phyloP scores from a whole-genome alignment of 2,888 invertebrate genomes.

The Pyrocoelia pectoralis region DNA sequence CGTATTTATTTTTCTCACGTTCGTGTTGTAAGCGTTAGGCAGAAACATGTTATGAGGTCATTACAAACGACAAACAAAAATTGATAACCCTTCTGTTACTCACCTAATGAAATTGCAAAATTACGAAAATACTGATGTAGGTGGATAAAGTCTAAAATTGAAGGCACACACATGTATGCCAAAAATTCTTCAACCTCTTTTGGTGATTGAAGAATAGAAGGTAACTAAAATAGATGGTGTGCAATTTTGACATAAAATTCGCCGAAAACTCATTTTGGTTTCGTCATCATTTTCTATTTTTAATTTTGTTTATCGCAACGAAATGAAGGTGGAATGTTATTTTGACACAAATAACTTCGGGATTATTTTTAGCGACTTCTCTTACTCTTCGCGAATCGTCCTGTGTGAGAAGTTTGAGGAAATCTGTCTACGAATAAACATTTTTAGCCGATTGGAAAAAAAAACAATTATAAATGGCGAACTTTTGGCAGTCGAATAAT shows the following conservation, averaged over 20 bases:
- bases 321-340: conserved; percentile 29
- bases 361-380: neutral
- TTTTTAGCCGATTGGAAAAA: neutral
- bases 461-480: neutral
- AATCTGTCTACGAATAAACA: neutral
- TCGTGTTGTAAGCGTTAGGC: neutral
- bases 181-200: conserved; percentile 18
- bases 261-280: conserved; percentile 28
- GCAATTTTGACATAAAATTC: conserved; percentile 26
- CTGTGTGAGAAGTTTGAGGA: neutral
- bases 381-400: neutral
- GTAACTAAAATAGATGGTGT: conserved; percentile 18
- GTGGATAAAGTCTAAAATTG: conserved; percentile 17
- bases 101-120: neutral
- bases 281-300: conserved; percentile 39
- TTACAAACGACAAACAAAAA: neutral
- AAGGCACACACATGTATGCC: conserved; percentile 1
- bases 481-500: neutral
- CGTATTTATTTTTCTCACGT: conserved; percentile 9
- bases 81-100: neutral
- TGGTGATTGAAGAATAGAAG: conserved; percentile 13
- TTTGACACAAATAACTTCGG: neutral
- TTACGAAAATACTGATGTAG: conserved; percentile 12
- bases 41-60: neutral
- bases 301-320: conserved; percentile 35